These are phyloP conservation scores for Gastrophryne carolinensis DNA, from an alignment of 2,797 vertebrate species.

Conservation along the genomic window DNA sequence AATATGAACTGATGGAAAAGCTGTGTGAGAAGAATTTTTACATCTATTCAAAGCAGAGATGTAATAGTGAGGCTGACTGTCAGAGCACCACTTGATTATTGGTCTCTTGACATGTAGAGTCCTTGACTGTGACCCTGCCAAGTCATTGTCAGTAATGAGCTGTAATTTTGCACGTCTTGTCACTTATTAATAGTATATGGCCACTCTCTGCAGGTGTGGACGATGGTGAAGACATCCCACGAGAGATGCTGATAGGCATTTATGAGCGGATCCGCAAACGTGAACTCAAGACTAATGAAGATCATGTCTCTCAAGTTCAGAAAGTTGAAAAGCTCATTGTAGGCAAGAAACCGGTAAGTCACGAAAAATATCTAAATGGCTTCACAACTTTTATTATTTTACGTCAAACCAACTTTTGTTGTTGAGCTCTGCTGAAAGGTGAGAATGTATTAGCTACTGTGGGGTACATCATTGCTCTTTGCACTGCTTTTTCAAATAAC, in stretches of 20 bases:
- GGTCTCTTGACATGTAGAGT: neutral
- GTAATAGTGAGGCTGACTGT: neutral
- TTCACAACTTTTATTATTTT: no score
- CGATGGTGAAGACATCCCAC: slow-evolving; percentile 93
- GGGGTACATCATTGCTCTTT: no score
- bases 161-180: neutral
- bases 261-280: slow-evolving; percentile 93
- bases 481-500: neutral
- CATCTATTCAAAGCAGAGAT: neutral
- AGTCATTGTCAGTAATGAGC: neutral
- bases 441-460: no score
- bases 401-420: no score
- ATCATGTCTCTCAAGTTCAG: slow-evolving; percentile 96
- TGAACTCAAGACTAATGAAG: slow-evolving; percentile 94
- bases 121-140: neutral
- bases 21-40: neutral
- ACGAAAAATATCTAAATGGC: no score
- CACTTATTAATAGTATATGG: neutral
- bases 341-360: slow-evolving; percentile 92
- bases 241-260: slow-evolving; percentile 91
- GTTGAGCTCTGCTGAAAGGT: no score
- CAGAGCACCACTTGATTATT: neutral
- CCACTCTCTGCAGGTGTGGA: slow-evolving; percentile 80
- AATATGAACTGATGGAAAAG: neutral
- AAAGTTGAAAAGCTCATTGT: slow-evolving; percentile 98